phyloP scores from a whole-genome alignment of 1,140 invertebrate genomes.

The Ridgeia piscesae region DNA sequence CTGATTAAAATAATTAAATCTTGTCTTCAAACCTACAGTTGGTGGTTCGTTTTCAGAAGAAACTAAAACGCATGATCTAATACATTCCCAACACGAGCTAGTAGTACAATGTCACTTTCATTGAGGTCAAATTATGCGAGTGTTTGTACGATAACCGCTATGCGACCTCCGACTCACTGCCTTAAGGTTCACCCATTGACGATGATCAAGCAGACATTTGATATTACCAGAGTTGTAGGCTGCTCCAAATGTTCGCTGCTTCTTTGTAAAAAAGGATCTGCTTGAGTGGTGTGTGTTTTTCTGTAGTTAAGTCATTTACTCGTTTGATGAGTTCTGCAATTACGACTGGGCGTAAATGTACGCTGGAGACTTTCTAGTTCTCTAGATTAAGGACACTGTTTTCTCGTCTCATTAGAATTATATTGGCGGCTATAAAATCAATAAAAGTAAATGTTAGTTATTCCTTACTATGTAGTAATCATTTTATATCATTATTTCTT shows the following conservation, averaged over 20 bases:
- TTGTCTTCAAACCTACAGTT: no score
- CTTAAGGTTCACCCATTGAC: not conserved
- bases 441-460: no score
- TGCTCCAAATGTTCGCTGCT: not conserved
- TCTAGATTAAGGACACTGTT: no score
- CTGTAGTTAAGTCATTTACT: not conserved
- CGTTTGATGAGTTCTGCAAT: not conserved
- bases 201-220: not conserved
- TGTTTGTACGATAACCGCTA: not conserved
- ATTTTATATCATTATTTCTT: not conserved
- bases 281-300: not conserved
- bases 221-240: not conserved
- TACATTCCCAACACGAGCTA: not conserved
- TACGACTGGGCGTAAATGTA: not conserved
- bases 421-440: no score
- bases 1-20: no score
- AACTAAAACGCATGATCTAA: not conserved
- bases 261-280: not conserved
- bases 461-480: no score
- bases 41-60: not conserved
- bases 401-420: no score
- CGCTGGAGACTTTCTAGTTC: no score
- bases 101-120: not conserved
- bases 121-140: not conserved
- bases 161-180: not conserved